A percentile compares a stretch with the other conserved stretches of the same genome.
These are phyloP conservation scores for Limosa lapponica DNA, from an alignment of 2,797 vertebrate genomes.

Conservation along the genomic window DNA sequence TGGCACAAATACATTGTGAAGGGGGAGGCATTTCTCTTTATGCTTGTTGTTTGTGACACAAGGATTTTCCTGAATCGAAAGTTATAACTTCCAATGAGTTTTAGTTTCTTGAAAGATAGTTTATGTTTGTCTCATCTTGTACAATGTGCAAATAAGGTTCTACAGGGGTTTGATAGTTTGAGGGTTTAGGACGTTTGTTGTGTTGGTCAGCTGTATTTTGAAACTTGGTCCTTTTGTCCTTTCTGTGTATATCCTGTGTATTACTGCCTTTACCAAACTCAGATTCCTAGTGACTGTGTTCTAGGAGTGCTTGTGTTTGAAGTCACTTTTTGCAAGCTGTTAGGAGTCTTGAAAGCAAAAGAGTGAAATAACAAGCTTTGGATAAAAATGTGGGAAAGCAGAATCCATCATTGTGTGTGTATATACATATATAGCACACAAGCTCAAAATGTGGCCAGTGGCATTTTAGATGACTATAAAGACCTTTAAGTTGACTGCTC, in stretches of 20 bases:
- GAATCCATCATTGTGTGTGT: accelerated
- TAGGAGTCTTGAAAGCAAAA: background rate
- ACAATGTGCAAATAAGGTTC: background rate
- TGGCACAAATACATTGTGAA: background rate
- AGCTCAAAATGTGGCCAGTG: background rate
- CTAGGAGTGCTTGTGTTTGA: background rate
- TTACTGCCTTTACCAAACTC: background rate
- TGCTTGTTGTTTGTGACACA: background rate
- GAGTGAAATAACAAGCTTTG: background rate
- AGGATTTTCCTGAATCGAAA: background rate
- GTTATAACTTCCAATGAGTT: background rate
- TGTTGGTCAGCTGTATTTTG: background rate
- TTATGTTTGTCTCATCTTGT: background rate
- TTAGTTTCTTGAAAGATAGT: background rate
- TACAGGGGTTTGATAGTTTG: background rate
- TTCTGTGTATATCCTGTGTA: background rate
- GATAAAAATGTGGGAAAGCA: background rate
- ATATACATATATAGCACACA: background rate
- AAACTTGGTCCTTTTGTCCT: background rate
- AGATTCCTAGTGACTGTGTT: background rate
- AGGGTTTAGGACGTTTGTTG: background rate
- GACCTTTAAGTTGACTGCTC: background rate
- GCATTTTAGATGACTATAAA: background rate
- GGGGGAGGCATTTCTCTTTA: background rate
- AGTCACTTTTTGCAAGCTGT: background rate